These are phyloP conservation scores for Moxostoma hubbsi DNA, from an alignment of 2,797 vertebrate genomes.

Conservation along the genomic window DNA sequence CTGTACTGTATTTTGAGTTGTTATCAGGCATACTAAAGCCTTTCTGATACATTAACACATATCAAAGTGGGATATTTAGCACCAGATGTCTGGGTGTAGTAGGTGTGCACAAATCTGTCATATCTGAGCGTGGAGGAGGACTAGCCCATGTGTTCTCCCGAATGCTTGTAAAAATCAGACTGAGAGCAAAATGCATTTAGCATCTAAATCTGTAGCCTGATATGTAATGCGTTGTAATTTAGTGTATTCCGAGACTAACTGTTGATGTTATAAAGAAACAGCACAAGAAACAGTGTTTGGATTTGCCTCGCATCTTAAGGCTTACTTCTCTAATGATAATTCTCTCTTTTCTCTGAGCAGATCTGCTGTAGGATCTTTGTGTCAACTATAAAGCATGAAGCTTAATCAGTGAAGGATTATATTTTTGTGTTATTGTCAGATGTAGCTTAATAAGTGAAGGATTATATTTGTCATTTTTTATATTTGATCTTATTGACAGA, in stretches of 20 bases:
- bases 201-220: conserved; percentile 16
- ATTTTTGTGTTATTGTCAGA: too few relatives aligned
- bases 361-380: not conserved
- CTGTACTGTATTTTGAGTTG: not conserved
- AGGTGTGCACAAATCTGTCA: conserved; percentile 41
- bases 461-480: too few relatives aligned
- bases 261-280: conserved; percentile 10
- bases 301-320: not conserved
- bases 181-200: conserved; percentile 29
- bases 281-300: conserved; percentile 4
- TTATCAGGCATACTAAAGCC: not conserved
- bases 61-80: conserved; percentile 1
- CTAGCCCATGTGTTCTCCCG: conserved; percentile 46
- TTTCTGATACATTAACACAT: not conserved
- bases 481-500: too few relatives aligned
- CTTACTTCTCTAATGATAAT: not conserved
- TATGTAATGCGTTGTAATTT: not conserved
- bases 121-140: conserved; percentile 34
- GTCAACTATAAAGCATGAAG: not conserved
- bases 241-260: not conserved
- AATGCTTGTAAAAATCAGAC: conserved; percentile 39
- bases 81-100: conserved; percentile 43
- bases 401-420: too few relatives aligned
- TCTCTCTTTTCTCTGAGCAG: not conserved
- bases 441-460: not conserved